Conservation (phyloP, 2,888 invertebrate genomes). For the Myopa testacea region DNA sequence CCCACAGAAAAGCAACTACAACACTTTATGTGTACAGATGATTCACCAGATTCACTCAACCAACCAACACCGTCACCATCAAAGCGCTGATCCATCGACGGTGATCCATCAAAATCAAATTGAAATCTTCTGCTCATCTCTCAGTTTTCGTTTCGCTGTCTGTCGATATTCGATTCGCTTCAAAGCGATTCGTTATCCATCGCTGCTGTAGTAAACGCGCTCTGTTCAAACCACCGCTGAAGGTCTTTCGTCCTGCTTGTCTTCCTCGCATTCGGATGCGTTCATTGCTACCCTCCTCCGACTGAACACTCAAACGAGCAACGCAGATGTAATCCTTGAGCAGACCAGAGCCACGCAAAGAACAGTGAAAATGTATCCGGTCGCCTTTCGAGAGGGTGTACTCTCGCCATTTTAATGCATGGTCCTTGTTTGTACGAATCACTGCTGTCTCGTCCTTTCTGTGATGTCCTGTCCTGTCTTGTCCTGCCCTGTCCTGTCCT, state of each 20-base stretch:
- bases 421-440: not conserved
- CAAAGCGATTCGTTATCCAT: constrained; percentile 29
- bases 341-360: not conserved
- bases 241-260: constrained; percentile 1
- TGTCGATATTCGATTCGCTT: constrained; percentile 21
- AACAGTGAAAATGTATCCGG: not conserved
- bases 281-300: not conserved
- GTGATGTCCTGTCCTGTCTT: not conserved
- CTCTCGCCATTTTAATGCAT: not conserved
- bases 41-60: too few relatives aligned
- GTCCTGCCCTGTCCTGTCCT: not conserved
- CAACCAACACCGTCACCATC: not conserved
- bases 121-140: constrained; percentile 42
- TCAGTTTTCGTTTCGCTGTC: constrained; percentile 22
- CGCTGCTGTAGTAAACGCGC: not conserved
- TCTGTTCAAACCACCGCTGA: not conserved
- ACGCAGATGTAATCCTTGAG: not conserved
- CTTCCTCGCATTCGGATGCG: not conserved
- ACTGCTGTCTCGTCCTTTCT: not conserved
- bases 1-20: not conserved
- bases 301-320: not conserved
- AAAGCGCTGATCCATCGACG: not conserved
- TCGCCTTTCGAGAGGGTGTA: not conserved
- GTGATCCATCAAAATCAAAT: constrained; percentile 39
- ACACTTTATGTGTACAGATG: too few relatives aligned